Base-by-base conservation (phyloP, 2,888 invertebrate genomes). In the Chironomus tentans region DNA sequence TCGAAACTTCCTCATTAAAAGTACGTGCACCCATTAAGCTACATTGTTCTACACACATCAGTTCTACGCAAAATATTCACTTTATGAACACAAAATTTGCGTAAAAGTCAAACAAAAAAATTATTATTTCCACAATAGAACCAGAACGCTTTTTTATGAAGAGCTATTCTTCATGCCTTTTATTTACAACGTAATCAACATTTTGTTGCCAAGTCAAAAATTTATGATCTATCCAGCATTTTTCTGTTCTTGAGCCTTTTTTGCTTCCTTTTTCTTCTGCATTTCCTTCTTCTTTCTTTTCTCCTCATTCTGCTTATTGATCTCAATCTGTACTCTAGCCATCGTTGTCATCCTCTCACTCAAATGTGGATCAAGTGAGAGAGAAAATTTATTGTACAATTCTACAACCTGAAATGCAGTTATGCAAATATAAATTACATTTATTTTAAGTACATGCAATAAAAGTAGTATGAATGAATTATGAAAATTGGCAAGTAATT, bases 221-320 rank as follows among this genome's bases (percentile, higher is more conserved):
- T 62, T 18, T 62, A 62, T 18, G 5, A 15, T 7, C 12, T 3
- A 62, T 12, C 12, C 2, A 18, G 7, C 18, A 15, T 56, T n/a
- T 56, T 65, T 24, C 24, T 1, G 3, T n/a, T 65, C 56, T 4
- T 15, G 56, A 15, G 56, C 15, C 18, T 15, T 38, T 56, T 71
- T 47, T 10, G 50, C 21, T 50, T 50, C 50, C 50, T 71, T 56
- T 56, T 71, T 71, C 24, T 22, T 65, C 22, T 71, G 38, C 38
- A 38, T 71, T 12, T 15, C 50, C 6, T 50, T 50, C 15, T 70
- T 46, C 7, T 13, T 15, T 2, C 47, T 5, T 18, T 70, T 28
- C 12, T 50, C 56, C 28, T 71, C 56, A n/a, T 73, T 73, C 12
- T 61, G 38, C 18, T 73, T 73, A 18, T 73, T 18, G 21, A 73